These are phyloP conservation scores for Aporophyla nigra DNA, from an alignment of 2,888 invertebrate species.

Conservation along the genomic window DNA sequence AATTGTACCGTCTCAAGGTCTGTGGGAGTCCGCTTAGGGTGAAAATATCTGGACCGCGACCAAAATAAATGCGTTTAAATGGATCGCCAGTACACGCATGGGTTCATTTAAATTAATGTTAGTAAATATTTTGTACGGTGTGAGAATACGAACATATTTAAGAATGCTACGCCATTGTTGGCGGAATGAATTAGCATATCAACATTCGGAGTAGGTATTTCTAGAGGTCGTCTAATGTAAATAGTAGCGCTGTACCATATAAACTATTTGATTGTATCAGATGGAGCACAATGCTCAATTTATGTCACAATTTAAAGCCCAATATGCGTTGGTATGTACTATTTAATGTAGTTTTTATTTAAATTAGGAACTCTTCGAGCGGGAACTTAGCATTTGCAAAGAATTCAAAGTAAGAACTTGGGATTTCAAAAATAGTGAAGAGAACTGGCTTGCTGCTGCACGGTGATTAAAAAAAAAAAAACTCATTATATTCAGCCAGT, in stretches of 20 bases:
- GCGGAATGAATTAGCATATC: slow-evolving; percentile 56
- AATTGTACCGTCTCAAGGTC: slow-evolving; percentile 75
- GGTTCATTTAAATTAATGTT: slow-evolving; percentile 50
- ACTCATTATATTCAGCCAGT: slow-evolving; percentile 32
- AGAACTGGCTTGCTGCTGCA: background rate
- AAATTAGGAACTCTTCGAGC: slow-evolving; percentile 24
- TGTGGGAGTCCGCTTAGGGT: slow-evolving; percentile 68
- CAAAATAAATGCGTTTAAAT: slow-evolving; percentile 60
- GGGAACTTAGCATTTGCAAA: slow-evolving; percentile 1
- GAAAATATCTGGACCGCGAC: slow-evolving; percentile 69
- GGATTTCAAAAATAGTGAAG: slow-evolving; percentile 17
- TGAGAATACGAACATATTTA: slow-evolving; percentile 57
- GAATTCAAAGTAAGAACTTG: background rate
- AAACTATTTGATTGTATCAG: slow-evolving; percentile 65
- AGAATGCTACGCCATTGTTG: slow-evolving; percentile 60
- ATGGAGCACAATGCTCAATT: slow-evolving; percentile 64
- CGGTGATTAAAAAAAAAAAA: slow-evolving; percentile 34
- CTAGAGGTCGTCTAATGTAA: slow-evolving; percentile 64
- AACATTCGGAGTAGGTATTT: slow-evolving; percentile 55
- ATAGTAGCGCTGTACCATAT: slow-evolving; percentile 52
- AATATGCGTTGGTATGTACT: slow-evolving; percentile 54
- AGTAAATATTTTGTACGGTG: slow-evolving; percentile 55
- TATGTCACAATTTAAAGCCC: slow-evolving; percentile 61
- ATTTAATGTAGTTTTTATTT: slow-evolving; percentile 51
- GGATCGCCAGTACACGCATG: slow-evolving; percentile 53